Evolutionary conservation across 2,888 invertebrate species (phyloP).

Genomic region (Priocnemis perturbator): DNA sequence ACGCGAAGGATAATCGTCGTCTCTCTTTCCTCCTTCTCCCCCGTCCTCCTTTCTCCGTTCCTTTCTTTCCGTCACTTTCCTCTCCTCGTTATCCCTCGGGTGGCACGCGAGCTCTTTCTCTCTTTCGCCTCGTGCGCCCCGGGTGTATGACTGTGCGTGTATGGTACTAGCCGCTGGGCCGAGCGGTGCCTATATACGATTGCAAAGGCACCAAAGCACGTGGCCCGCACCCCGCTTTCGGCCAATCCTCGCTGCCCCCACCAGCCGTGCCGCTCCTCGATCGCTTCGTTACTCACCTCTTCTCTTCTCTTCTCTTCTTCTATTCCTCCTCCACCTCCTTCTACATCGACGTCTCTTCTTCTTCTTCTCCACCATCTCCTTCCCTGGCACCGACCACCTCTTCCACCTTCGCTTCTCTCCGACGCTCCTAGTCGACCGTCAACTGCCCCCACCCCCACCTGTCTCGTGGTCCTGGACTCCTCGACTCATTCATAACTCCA

Average conservation of each 20-base stretch:
- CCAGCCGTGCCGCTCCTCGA: constrained; percentile 48
- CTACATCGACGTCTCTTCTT: constrained; percentile 19
- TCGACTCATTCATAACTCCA: constrained; percentile 73
- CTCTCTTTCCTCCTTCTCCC: constrained; percentile 38
- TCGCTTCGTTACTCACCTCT: constrained; percentile 31
- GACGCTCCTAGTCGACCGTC: constrained; percentile 31
- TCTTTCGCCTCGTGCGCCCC: constrained; percentile 41
- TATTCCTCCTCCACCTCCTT: constrained; percentile 16
- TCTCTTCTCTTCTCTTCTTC: constrained; percentile 16
- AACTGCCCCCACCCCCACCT: constrained; percentile 47
- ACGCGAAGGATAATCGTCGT: constrained; percentile 18
- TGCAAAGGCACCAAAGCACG: constrained; percentile 66
- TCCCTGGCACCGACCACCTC: background rate
- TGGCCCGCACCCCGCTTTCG: constrained; percentile 67
- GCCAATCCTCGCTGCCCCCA: constrained; percentile 48
- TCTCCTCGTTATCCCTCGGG: constrained; percentile 6
- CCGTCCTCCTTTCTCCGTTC: constrained; percentile 13
- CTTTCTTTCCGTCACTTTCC: constrained; percentile 23
- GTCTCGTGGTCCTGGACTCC: constrained; percentile 51
- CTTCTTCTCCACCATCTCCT: constrained; percentile 14
- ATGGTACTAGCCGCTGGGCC: constrained; percentile 56
- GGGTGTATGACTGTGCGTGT: constrained; percentile 53
- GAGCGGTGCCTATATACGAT: constrained; percentile 64
- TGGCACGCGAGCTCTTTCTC: constrained; percentile 18
- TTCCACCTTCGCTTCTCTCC: constrained; percentile 6